These are phyloP conservation scores for Polypedilum pembai DNA, from an alignment of 1,140 invertebrate genomes.

Conservation along the genomic window DNA sequence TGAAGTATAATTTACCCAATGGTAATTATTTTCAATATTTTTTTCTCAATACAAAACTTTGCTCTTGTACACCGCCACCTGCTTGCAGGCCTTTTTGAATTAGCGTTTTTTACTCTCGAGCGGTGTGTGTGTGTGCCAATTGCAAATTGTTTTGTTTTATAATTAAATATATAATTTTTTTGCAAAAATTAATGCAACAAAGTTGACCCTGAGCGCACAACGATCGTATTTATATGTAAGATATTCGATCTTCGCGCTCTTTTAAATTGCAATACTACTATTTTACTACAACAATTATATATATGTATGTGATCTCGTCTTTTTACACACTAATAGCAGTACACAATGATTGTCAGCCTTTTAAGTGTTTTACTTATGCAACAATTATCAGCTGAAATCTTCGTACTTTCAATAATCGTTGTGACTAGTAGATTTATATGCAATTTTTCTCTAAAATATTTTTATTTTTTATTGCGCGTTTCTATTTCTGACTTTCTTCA, in stretches of 20 bases:
- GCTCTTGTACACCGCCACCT: background rate
- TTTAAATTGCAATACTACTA: conserved; percentile 19
- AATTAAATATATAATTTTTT: background rate
- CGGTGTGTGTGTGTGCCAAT: background rate
- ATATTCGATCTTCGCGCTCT: conserved; percentile 23
- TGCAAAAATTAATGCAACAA: background rate
- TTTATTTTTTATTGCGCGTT: too few relatives aligned
- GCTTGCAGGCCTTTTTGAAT: background rate
- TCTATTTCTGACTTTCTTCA: too few relatives aligned
- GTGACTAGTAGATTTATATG: conserved; percentile 19
- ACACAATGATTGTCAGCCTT: conserved; percentile 9
- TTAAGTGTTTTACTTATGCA: background rate
- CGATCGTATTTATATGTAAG: background rate
- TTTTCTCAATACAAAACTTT: conserved; percentile 8
- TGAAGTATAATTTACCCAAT: conserved; percentile 18
- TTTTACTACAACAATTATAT: background rate
- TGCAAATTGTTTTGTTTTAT: background rate
- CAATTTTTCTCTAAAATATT: background rate
- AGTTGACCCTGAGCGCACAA: conserved; percentile 24
- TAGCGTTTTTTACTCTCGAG: too few relatives aligned
- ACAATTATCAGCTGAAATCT: conserved; percentile 26
- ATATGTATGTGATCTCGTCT: too few relatives aligned
- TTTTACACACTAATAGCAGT: background rate
- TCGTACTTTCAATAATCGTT: conserved; percentile 9
- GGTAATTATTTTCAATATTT: conserved; percentile 27